phyloP scores from a whole-genome alignment of 2,113 vertebrate genomes.

The Perognathus longimembris region DNA sequence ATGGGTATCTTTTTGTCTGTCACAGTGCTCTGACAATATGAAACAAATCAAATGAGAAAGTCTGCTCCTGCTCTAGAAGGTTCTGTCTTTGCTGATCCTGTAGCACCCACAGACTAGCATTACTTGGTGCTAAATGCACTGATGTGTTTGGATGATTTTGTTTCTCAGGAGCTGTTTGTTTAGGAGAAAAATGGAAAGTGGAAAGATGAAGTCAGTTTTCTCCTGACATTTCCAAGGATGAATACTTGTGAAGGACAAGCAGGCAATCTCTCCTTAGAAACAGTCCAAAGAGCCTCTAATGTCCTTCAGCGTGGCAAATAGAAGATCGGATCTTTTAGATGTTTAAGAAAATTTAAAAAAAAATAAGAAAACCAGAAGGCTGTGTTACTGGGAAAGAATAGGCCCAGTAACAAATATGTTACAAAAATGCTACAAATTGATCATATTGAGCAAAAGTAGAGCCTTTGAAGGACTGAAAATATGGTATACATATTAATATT shows the following conservation, averaged over 20 bases:
- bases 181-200: not conserved
- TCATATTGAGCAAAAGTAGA: not conserved
- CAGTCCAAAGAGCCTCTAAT: slow-evolving; percentile 62
- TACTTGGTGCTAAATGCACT: slow-evolving; percentile 3
- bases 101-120: slow-evolving; percentile 1
- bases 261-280: slow-evolving; percentile 63
- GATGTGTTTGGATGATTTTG: slow-evolving; percentile 54
- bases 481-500: not conserved
- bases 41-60: slow-evolving; percentile 67
- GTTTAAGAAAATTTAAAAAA: slow-evolving; percentile 53
- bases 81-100: slow-evolving; percentile 67
- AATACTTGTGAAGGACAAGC: slow-evolving; percentile 67
- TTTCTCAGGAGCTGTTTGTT: slow-evolving; percentile 61
- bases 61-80: slow-evolving; percentile 44
- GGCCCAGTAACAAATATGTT: slow-evolving; percentile 42
- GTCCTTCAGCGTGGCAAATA: slow-evolving; percentile 69
- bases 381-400: slow-evolving; percentile 32
- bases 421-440: slow-evolving; percentile 44
- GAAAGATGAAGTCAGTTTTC: slow-evolving; percentile 72
- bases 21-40: slow-evolving; percentile 52
- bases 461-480: not conserved
- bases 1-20: slow-evolving; percentile 71
- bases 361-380: slow-evolving; percentile 48
- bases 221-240: slow-evolving; percentile 67
- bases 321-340: slow-evolving; percentile 37